Percentiles rank a stretch among this genome's conserved stretches.
Evolutionary conservation across 2,888 invertebrate species (phyloP).

Genomic region (Cybosia mesomella): DNA sequence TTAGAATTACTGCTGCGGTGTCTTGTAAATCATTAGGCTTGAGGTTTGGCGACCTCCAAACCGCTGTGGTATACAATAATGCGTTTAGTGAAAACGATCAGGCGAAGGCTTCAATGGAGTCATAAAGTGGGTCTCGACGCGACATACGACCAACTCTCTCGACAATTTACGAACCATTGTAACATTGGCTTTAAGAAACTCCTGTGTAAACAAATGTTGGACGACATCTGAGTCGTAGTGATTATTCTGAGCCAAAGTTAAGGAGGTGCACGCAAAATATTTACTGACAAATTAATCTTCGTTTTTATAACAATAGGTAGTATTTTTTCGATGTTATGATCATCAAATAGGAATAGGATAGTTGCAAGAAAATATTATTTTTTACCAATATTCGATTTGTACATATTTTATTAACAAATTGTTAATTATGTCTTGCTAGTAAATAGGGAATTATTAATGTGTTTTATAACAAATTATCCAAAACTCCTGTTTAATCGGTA

Average conservation of each 20-base stretch:
- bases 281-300: slow-evolving; percentile 23
- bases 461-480: slow-evolving; percentile 20
- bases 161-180: slow-evolving; percentile 81
- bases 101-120: slow-evolving; percentile 74
- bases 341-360: slow-evolving; percentile 3
- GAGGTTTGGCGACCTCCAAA: slow-evolving; percentile 77
- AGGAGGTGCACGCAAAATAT: slow-evolving; percentile 18
- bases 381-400: neutral
- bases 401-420: neutral
- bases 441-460: slow-evolving; percentile 14
- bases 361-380: no score
- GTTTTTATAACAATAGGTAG: slow-evolving; percentile 23
- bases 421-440: neutral
- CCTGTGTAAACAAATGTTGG: slow-evolving; percentile 72
- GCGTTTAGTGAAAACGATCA: slow-evolving; percentile 76
- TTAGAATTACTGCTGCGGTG: slow-evolving; percentile 74
- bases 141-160: slow-evolving; percentile 57
- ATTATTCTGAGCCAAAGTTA: slow-evolving; percentile 22
- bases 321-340: slow-evolving; percentile 17
- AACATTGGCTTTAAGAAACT: slow-evolving; percentile 68
- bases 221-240: slow-evolving; percentile 35
- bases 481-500: slow-evolving; percentile 21
- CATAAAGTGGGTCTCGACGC: slow-evolving; percentile 69
- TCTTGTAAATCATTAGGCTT: slow-evolving; percentile 77
- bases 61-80: slow-evolving; percentile 60